Conservation (phyloP, 2,888 invertebrate genomes). For the Melieria picta region DNA sequence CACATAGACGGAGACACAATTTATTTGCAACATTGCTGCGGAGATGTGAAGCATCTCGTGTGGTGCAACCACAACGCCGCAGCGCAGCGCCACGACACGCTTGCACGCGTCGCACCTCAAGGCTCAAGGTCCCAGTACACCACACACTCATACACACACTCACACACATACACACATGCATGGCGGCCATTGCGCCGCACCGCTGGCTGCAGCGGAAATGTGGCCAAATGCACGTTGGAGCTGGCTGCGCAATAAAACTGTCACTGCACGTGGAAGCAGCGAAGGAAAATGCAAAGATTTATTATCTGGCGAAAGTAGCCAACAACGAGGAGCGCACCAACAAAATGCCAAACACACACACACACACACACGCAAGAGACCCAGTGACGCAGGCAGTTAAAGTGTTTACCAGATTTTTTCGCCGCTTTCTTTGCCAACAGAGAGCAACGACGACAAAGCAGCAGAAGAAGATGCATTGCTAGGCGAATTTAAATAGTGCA, state of each 20-base stretch:
- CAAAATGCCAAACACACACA: slow-evolving; percentile 23
- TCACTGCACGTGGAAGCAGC: slow-evolving; percentile 39
- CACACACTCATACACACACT: not conserved
- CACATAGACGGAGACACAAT: slow-evolving; percentile 4
- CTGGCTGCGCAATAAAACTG: slow-evolving; percentile 48
- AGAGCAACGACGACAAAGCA: not conserved
- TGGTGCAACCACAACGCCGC: slow-evolving; percentile 27
- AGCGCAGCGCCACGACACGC: slow-evolving; percentile 18
- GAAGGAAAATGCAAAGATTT: slow-evolving; percentile 44
- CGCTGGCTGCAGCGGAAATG: slow-evolving; percentile 32
- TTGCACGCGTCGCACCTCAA: not conserved
- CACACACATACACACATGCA: not conserved
- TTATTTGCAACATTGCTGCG: slow-evolving; percentile 27
- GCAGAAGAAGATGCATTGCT: slow-evolving; percentile 32
- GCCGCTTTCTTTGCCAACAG: not conserved
- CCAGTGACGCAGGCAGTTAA: slow-evolving; percentile 15
- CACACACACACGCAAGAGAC: not conserved
- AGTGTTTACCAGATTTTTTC: slow-evolving; percentile 10
- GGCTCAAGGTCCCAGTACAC: slow-evolving; percentile 8
- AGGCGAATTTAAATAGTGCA: slow-evolving; percentile 32
- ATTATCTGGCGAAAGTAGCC: slow-evolving; percentile 48
- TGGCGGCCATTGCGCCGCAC: not conserved
- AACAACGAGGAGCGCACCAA: slow-evolving; percentile 33
- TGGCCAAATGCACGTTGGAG: slow-evolving; percentile 47
- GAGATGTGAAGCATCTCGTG: slow-evolving; percentile 28